Percentiles rank a stretch among this genome's conserved stretches.
Evolutionary conservation across 2,113 vertebrate species (phyloP).

Genomic region (Cranoglanis bouderius): DNA sequence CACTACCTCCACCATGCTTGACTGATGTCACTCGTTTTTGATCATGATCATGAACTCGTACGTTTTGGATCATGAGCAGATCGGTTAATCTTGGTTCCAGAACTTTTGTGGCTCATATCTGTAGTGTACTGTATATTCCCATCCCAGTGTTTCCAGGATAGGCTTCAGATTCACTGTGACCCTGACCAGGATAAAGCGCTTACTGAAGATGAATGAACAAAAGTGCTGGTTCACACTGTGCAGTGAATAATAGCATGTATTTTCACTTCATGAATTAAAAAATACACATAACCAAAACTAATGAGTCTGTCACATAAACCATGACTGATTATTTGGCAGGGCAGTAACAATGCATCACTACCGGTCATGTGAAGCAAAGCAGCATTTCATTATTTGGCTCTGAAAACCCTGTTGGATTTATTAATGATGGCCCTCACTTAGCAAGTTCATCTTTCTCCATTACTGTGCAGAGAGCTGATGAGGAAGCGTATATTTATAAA

Average conservation of each 20-base stretch:
- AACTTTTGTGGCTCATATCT: too few relatives aligned
- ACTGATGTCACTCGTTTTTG: too few relatives aligned
- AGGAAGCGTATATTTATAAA: not conserved
- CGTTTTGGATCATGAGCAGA: not conserved
- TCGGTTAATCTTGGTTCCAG: too few relatives aligned
- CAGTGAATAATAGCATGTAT: conserved; percentile 11
- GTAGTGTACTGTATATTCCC: too few relatives aligned
- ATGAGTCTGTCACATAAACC: conserved; percentile 10
- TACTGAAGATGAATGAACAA: not conserved
- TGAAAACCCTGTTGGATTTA: conserved; percentile 25
- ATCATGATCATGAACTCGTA: too few relatives aligned
- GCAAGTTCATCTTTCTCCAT: conserved; percentile 32
- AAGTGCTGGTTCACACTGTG: not conserved
- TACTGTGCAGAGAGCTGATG: conserved; percentile 37
- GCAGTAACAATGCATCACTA: conserved; percentile 8
- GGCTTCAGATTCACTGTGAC: too few relatives aligned
- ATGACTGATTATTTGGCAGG: conserved; percentile 12
- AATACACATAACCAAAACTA: conserved; percentile 5
- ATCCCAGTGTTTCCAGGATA: too few relatives aligned
- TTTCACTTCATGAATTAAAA: not conserved
- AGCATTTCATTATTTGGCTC: conserved; percentile 40
- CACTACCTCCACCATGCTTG: not conserved
- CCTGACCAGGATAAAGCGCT: not conserved
- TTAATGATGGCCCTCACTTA: conserved; percentile 41
- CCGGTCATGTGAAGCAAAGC: conserved; percentile 4